Percentiles rank a stretch among this genome's conserved stretches.
These are phyloP conservation scores for Sebastes ruberrimus DNA, from an alignment of 2,797 vertebrate species.

Conservation along the genomic window DNA sequence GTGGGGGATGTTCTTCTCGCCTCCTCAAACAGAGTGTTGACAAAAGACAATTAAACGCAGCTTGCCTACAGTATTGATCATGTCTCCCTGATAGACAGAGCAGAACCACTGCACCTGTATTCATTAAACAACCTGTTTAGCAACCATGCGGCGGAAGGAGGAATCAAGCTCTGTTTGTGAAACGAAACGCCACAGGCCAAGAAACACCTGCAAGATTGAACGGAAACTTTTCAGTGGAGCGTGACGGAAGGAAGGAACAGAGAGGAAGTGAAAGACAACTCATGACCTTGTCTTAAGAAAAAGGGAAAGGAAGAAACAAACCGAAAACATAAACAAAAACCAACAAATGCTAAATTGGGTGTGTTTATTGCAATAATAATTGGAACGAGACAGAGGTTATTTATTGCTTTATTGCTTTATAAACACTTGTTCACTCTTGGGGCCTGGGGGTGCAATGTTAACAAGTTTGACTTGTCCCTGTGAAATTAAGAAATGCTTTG, in stretches of 20 bases:
- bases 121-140: slow-evolving; percentile 77
- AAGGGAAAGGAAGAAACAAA: not conserved
- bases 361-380: slow-evolving; percentile 34
- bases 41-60: slow-evolving; percentile 78
- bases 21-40: slow-evolving; percentile 56
- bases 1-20: not conserved
- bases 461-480: slow-evolving; percentile 62
- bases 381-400: slow-evolving; percentile 49
- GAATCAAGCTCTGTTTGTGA: slow-evolving; percentile 59
- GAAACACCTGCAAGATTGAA: slow-evolving; percentile 56
- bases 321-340: slow-evolving; percentile 2
- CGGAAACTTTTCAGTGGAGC: slow-evolving; percentile 56
- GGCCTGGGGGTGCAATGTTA: slow-evolving; percentile 57
- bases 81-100: slow-evolving; percentile 73
- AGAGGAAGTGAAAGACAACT: slow-evolving; percentile 16
- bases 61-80: slow-evolving; percentile 76
- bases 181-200: slow-evolving; percentile 50
- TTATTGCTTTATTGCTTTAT: slow-evolving; percentile 64
- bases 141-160: slow-evolving; percentile 50
- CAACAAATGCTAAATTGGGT: slow-evolving; percentile 22
- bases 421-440: slow-evolving; percentile 47
- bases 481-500: slow-evolving; percentile 70
- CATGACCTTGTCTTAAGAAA: slow-evolving; percentile 48
- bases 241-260: slow-evolving; percentile 32
- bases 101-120: slow-evolving; percentile 79